Percentiles rank a stretch among this genome's conserved stretches.
phyloP scores from a whole-genome alignment of 2,113 vertebrate species.

The Gila orcuttii region DNA sequence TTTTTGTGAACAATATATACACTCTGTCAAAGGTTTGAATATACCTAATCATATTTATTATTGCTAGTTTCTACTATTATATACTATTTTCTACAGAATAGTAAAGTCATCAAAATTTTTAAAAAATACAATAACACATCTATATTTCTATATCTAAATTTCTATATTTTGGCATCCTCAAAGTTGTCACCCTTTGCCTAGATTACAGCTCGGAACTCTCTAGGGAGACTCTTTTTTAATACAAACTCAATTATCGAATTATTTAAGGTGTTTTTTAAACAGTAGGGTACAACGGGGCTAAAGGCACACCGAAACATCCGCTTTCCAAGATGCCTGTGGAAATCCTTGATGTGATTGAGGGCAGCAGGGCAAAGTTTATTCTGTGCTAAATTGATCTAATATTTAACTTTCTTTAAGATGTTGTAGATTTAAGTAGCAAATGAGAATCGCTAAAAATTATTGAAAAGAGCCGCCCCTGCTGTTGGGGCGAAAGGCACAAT shows the following conservation, averaged over 20 bases:
- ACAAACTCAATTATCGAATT: background rate
- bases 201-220: background rate
- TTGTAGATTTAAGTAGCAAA: too few species aligned
- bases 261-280: background rate
- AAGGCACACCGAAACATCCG: too few species aligned
- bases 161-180: background rate
- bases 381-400: too few species aligned
- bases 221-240: background rate
- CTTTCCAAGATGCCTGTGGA: too few species aligned
- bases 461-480: too few species aligned
- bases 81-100: background rate
- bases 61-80: background rate
- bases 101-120: background rate
- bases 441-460: too few species aligned
- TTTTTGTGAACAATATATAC: background rate
- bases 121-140: too few species aligned
- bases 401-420: too few species aligned
- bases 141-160: background rate
- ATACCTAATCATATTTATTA: background rate
- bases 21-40: background rate
- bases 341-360: too few species aligned
- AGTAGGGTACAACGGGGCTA: background rate
- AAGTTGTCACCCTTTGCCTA: background rate
- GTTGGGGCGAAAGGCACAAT: too few species aligned
- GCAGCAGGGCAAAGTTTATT: too few species aligned